Percentiles rank a stretch among this genome's conserved stretches.
Evolutionary conservation across 2,888 invertebrate genomes (phyloP).

Genomic region (Balanococcus diminutus): DNA sequence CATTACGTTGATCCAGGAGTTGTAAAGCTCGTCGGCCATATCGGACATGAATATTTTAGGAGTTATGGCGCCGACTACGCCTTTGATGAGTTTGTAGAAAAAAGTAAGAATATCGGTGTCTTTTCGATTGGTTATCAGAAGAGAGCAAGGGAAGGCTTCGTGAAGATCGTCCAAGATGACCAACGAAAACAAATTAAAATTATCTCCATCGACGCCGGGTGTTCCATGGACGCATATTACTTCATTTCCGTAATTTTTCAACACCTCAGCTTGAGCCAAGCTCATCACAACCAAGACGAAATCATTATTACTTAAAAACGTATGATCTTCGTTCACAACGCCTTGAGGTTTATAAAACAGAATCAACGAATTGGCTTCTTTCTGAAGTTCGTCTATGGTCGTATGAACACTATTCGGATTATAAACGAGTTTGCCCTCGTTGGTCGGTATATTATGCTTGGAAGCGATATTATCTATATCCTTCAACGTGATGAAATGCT

Average conservation of each 20-base stretch:
- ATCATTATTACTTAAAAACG: background rate
- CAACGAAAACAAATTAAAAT: background rate
- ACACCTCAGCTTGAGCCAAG: background rate
- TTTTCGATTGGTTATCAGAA: background rate
- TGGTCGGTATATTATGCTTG: background rate
- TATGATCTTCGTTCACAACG: background rate
- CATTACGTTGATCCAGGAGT: constrained; percentile 49
- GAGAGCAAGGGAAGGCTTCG: background rate
- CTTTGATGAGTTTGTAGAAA: background rate
- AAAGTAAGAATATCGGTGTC: constrained; percentile 64
- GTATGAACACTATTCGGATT: background rate
- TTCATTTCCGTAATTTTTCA: background rate
- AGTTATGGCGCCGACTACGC: background rate
- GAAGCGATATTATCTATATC: constrained; percentile 6
- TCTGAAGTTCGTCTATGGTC: background rate
- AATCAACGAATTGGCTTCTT: background rate
- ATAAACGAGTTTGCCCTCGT: background rate
- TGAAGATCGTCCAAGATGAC: background rate
- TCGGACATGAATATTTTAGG: constrained; percentile 55
- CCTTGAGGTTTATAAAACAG: background rate
- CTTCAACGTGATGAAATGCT: background rate
- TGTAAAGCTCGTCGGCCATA: constrained; percentile 52
- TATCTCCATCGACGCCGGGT: background rate
- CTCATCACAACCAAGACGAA: background rate
- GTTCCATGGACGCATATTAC: background rate